Conservation (phyloP, 2,113 vertebrate species). For the Rhynchomys soricoides region DNA sequence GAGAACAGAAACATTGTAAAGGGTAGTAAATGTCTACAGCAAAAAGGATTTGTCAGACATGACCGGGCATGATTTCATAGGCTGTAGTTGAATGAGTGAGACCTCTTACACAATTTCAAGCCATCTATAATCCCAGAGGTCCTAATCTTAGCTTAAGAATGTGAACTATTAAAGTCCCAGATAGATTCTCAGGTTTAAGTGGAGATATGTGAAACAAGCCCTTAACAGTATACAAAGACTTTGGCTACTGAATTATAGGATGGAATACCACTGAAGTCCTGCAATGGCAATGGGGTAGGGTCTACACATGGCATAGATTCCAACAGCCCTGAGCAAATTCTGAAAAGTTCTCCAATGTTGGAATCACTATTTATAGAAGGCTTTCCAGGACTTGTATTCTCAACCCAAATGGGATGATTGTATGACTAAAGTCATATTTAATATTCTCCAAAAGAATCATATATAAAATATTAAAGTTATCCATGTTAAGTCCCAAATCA, state of each 20-base stretch:
- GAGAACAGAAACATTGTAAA: not conserved
- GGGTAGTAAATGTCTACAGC: not conserved
- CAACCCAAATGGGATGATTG: not conserved
- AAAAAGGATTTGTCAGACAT: not conserved
- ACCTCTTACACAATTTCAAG: not conserved
- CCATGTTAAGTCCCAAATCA: not conserved
- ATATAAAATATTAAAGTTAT: not conserved
- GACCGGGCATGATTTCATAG: not conserved
- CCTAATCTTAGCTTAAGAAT: not conserved
- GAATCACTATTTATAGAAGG: not conserved
- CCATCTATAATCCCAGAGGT: not conserved
- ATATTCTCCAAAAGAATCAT: not conserved
- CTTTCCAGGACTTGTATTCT: not conserved
- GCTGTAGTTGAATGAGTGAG: not conserved
- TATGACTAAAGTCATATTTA: conserved; percentile 1
- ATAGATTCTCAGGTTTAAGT: not conserved
- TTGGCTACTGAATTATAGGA: not conserved
- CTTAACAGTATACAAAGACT: not conserved
- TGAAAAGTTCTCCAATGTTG: not conserved
- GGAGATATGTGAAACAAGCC: not conserved
- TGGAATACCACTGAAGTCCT: not conserved
- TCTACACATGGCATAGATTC: not conserved
- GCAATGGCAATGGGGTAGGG: not conserved
- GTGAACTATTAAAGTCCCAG: not conserved
- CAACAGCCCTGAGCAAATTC: not conserved